Evolutionary conservation across 92 coral and sea anemone genomes (phyloP).

Genomic region (Pocillopora meandrina): DNA sequence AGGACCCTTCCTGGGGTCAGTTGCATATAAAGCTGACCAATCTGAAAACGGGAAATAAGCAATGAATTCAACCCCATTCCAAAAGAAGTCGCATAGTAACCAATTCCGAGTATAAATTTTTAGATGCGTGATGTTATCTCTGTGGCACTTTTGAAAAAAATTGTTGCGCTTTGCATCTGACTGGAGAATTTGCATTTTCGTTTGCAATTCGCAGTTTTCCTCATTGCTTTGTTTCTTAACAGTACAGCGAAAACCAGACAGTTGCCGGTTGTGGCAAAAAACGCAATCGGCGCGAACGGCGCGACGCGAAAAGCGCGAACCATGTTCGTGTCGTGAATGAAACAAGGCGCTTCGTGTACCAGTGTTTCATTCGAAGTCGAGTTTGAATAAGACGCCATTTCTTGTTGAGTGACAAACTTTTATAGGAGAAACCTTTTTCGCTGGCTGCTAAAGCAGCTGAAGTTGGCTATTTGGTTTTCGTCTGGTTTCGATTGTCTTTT

Average conservation of each 20-base stretch:
- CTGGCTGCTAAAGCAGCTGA: neutral
- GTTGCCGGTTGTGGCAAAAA: slow-evolving; percentile 20
- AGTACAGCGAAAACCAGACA: slow-evolving; percentile 20
- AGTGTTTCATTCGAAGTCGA: neutral
- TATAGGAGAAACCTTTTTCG: no score
- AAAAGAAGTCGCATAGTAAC: no score
- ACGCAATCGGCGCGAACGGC: neutral
- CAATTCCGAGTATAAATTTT: no score
- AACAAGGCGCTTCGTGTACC: slow-evolving; percentile 31
- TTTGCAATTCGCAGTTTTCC: neutral
- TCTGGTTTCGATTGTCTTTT: slow-evolving; percentile 1
- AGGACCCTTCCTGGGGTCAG: no score
- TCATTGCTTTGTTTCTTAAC: slow-evolving; percentile 23
- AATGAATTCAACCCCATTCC: no score
- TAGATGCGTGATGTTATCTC: no score
- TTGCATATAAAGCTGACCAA: no score
- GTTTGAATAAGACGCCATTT: neutral
- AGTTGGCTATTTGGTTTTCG: neutral
- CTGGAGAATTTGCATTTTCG: no score
- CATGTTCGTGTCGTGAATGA: neutral
- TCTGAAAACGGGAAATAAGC: no score
- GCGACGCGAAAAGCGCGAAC: slow-evolving; percentile 7
- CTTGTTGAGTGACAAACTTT: neutral
- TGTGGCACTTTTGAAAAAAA: no score
- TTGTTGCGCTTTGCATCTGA: no score